These are phyloP conservation scores for Ellobium chinense DNA, from an alignment of 2,888 invertebrate species.

Conservation along the genomic window DNA sequence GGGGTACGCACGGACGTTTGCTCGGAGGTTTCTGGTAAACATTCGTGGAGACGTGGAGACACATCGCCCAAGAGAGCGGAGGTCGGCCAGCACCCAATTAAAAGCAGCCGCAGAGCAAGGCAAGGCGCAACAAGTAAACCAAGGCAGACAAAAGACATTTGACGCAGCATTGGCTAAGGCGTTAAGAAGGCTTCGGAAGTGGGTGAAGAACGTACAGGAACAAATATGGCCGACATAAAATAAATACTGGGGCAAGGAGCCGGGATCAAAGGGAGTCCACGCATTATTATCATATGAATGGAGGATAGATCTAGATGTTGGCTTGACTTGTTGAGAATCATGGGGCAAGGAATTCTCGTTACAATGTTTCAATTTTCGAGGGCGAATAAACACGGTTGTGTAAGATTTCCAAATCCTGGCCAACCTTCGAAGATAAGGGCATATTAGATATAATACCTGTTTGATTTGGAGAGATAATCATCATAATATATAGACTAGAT, in stretches of 20 bases:
- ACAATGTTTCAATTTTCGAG: not conserved
- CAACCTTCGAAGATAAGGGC: too few relatives aligned
- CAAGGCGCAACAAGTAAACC: not conserved
- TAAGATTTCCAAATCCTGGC: not conserved
- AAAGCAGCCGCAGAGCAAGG: not conserved
- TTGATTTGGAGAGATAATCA: too few relatives aligned
- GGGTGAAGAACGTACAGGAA: conserved; percentile 2
- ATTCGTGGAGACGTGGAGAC: not conserved
- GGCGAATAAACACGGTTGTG: not conserved
- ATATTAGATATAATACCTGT: too few relatives aligned
- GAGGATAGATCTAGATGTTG: not conserved
- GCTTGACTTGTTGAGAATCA: not conserved
- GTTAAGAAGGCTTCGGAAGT: not conserved
- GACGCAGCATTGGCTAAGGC: not conserved
- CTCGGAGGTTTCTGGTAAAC: not conserved
- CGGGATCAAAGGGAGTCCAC: not conserved
- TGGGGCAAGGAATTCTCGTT: not conserved
- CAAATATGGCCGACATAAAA: conserved; percentile 21
- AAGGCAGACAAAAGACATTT: not conserved
- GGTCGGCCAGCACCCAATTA: not conserved
- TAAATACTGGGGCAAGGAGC: not conserved
- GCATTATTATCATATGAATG: not conserved
- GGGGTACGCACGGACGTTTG: not conserved
- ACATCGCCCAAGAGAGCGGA: not conserved
- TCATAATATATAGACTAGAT: too few relatives aligned